These are phyloP conservation scores for Scomber japonicus DNA, from an alignment of 2,113 vertebrate species.

Conservation along the genomic window DNA sequence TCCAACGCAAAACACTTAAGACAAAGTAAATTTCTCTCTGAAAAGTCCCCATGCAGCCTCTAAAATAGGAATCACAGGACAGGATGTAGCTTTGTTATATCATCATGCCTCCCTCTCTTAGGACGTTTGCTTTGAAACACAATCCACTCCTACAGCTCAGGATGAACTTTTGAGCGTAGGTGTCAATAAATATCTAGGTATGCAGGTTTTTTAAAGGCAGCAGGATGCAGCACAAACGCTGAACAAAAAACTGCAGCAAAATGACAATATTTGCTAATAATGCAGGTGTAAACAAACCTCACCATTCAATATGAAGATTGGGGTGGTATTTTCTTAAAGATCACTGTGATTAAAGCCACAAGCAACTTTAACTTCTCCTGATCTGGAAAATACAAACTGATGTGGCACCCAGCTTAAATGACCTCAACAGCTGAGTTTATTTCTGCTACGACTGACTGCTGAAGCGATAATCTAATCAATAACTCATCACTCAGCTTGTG, in stretches of 20 bases:
- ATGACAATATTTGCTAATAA: not conserved
- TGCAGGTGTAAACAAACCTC: not conserved
- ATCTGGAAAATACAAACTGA: not conserved
- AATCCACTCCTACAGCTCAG: conserved; percentile 11
- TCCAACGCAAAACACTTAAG: conserved; percentile 4
- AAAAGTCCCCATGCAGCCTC: not conserved
- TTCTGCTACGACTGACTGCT: conserved; percentile 23
- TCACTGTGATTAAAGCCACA: not conserved
- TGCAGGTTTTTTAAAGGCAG: not conserved
- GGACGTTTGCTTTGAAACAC: conserved; percentile 13
- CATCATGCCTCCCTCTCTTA: not conserved
- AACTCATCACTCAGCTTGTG: conserved; percentile 67
- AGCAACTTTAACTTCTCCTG: not conserved
- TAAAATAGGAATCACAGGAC: conserved; percentile 10
- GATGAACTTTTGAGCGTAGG: conserved; percentile 36
- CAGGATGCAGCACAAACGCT: not conserved
- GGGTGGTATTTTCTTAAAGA: not conserved
- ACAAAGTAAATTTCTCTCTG: conserved; percentile 28
- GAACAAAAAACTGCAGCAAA: not conserved
- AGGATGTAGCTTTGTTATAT: conserved; percentile 34
- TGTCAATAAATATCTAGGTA: conserved; percentile 17
- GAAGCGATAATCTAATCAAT: conserved; percentile 61
- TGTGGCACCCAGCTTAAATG: not conserved
- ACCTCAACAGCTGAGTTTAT: not conserved
- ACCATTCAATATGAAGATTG: not conserved